phyloP scores from a whole-genome alignment of 2,113 vertebrate species.

The Oceanodroma tethys region DNA sequence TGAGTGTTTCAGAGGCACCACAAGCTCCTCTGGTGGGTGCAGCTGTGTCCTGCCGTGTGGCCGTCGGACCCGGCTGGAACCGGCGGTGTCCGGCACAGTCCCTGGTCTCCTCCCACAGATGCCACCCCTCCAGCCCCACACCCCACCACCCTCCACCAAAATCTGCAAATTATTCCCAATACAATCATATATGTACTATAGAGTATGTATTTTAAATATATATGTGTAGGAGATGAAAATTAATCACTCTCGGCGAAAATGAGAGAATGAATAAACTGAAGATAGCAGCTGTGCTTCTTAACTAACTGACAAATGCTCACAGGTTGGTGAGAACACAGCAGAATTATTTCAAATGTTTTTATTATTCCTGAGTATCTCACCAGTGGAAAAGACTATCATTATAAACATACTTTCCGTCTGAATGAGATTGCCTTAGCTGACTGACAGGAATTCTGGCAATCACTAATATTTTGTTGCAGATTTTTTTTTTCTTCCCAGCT shows the following conservation, averaged over 20 bases:
- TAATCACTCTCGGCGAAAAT: background rate
- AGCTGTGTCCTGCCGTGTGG: background rate
- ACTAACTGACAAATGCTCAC: background rate
- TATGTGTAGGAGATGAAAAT: background rate
- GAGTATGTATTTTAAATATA: background rate
- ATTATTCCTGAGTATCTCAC: background rate
- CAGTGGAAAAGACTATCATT: background rate
- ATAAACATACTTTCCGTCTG: background rate
- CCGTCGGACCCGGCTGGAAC: background rate
- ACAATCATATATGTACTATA: background rate
- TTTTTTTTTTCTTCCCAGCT: background rate
- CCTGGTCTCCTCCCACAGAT: background rate
- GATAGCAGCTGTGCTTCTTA: background rate
- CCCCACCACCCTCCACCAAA: background rate
- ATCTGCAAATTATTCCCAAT: background rate
- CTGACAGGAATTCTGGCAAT: constrained; percentile 13
- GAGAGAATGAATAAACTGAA: background rate
- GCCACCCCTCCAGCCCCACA: background rate
- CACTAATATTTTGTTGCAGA: background rate
- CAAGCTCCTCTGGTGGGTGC: background rate
- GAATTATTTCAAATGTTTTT: background rate
- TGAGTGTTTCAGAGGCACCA: background rate
- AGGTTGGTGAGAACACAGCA: background rate
- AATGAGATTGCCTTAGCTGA: background rate
- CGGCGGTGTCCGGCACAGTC: background rate